These are phyloP conservation scores for Macrotis lagotis DNA, from an alignment of 2,113 vertebrate genomes.

Conservation along the genomic window DNA sequence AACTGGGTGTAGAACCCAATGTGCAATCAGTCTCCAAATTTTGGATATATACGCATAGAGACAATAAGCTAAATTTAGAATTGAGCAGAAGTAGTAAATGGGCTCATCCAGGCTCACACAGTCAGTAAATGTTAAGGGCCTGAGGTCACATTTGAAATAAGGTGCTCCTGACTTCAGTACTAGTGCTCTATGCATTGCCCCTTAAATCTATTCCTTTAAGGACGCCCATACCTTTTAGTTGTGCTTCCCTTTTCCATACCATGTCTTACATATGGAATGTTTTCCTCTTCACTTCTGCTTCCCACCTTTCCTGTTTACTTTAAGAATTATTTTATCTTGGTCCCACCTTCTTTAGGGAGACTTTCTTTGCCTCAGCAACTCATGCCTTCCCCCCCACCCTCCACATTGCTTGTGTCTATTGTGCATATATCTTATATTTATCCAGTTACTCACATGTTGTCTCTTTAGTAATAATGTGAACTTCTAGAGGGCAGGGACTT, in stretches of 20 bases:
- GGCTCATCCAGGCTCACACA: too few species aligned
- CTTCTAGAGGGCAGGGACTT: neutral
- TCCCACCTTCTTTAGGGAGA: neutral
- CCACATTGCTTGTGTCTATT: neutral
- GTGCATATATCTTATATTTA: neutral
- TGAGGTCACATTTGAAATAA: too few species aligned
- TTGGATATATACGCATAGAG: neutral
- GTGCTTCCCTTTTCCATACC: neutral
- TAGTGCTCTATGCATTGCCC: too few species aligned
- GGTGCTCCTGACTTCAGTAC: too few species aligned
- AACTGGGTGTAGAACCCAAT: neutral
- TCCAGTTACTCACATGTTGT: too few species aligned
- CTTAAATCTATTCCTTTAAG: too few species aligned
- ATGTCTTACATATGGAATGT: neutral
- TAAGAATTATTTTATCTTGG: neutral
- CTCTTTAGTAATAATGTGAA: neutral
- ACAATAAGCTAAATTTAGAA: neutral
- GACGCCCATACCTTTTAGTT: too few species aligned
- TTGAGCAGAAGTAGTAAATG: neutral
- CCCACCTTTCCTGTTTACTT: neutral
- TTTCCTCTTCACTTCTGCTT: neutral
- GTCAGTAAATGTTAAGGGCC: too few species aligned
- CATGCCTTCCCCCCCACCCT: neutral
- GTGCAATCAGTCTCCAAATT: neutral
- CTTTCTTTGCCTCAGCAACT: neutral